Percentiles rank a stretch among this genome's conserved stretches.
These are phyloP conservation scores for Hemitrygon akajei DNA, from an alignment of 2,797 vertebrate species.

Conservation along the genomic window DNA sequence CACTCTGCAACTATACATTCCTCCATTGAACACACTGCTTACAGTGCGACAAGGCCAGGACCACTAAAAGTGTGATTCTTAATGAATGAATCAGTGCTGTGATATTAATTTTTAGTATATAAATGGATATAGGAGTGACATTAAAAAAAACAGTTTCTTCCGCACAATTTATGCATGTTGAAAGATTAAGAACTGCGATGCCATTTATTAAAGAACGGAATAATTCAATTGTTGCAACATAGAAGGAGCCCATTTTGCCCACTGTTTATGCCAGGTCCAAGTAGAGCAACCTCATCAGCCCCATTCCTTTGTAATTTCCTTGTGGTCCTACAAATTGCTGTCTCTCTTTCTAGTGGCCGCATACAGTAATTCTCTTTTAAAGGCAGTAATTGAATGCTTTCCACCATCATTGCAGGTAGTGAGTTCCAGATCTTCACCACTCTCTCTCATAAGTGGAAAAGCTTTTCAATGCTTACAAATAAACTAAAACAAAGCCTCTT, in stretches of 20 bases:
- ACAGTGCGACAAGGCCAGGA: neutral
- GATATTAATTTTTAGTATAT: neutral
- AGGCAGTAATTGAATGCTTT: no score
- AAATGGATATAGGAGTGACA: neutral
- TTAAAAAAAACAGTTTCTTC: neutral
- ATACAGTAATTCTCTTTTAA: no score
- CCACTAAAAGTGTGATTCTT: neutral
- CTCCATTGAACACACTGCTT: neutral
- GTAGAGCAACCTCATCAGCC: no score
- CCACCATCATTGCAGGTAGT: no score
- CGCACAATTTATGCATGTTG: neutral
- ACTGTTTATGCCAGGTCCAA: no score
- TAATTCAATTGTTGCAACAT: no score
- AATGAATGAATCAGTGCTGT: no score
- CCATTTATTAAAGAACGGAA: neutral
- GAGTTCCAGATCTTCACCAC: no score
- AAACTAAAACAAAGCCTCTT: neutral
- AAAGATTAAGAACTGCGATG: neutral
- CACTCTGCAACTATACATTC: neutral
- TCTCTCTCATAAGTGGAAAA: neutral
- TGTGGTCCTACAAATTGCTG: no score
- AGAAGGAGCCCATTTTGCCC: no score
- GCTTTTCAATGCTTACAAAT: neutral
- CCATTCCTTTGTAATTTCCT: no score
- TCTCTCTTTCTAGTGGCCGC: no score